Base-by-base conservation (phyloP, 2,797 vertebrate species). In the Myotis myotis region DNA sequence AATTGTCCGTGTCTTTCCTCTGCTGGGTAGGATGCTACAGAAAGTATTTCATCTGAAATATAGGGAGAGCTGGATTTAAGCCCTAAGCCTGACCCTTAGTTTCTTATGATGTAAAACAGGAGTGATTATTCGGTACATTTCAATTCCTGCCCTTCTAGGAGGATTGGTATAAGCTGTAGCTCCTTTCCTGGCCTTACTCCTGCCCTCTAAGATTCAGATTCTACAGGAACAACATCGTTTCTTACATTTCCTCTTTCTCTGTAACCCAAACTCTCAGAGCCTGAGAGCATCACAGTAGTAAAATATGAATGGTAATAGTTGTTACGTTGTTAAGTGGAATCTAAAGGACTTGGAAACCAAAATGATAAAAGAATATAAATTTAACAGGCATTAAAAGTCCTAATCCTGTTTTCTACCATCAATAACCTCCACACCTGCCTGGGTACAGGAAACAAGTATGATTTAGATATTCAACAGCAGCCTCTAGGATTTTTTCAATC, bases 21-120 rank as follows among this genome's bases (percentile, higher is more conserved):
- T 93, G 36, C 1, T 87, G 13, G 2, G 60, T 9, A 2, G 60
- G 41, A 93, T 76, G 36, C 19, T 84, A 84, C 25, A 51, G 22
- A 51, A 94, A 92, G 64, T 74, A 81, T 30, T 76, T 79, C 25
- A 78, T 38, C 28, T 91, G 75, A 91, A 91, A 49, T 71, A 89
- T 38, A 95, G 57, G 53, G 20, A 57, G 62, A 88, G 47, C 30
- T 93, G 25, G 38, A 94, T 80, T 94, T 60, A 91, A 91, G 49
- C 7, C 49, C 38, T 93, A 38, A 33, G 47, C 95, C 7, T 57
- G 15, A 87, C 8, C 23, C 28, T 93, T 81, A 30, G 36, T 82
- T 80, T 85, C 47, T 64, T 87, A 23, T 66, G 25, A 87, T 20
- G n/a, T 84, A 82, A 95, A 57, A 93, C 8, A 91, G 36, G 16